Conservation (phyloP, 1,140 invertebrate genomes). For the Nasonia giraulti region DNA sequence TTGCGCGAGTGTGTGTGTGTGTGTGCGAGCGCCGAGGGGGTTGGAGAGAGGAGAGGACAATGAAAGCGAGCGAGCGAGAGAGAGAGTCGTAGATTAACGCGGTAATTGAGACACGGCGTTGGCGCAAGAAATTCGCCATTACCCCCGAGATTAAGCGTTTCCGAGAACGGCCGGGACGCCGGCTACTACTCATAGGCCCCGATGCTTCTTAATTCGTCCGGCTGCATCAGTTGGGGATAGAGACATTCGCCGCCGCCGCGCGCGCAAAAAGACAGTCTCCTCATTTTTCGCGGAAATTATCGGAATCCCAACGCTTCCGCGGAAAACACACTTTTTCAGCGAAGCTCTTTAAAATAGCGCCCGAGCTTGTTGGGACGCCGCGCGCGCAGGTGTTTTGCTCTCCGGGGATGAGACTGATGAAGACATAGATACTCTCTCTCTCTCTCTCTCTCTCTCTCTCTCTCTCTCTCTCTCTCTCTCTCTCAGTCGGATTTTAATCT, state of each 20-base stretch:
- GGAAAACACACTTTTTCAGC: background rate
- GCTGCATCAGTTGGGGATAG: background rate
- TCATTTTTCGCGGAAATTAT: slow-evolving; percentile 28
- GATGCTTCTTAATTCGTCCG: slow-evolving; percentile 19
- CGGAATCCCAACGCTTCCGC: background rate
- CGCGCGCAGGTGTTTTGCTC: background rate
- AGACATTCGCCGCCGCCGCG: slow-evolving; percentile 52
- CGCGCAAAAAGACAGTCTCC: slow-evolving; percentile 47
- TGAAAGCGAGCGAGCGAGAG: slow-evolving; percentile 45
- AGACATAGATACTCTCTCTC: background rate
- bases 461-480: background rate
- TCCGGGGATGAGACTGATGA: background rate
- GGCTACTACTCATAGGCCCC: background rate
- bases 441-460: background rate
- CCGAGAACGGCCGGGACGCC: slow-evolving; percentile 41
- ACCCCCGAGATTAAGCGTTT: slow-evolving; percentile 52
- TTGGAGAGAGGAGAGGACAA: slow-evolving; percentile 22
- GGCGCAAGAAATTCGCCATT: slow-evolving; percentile 57
- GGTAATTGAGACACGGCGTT: slow-evolving; percentile 54
- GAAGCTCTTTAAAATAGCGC: background rate
- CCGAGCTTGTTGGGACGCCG: background rate
- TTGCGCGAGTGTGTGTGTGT: slow-evolving; percentile 23
- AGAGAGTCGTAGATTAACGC: slow-evolving; percentile 49
- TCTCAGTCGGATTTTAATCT: background rate
- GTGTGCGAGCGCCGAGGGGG: slow-evolving; percentile 22